These are phyloP conservation scores for Papilio dardanus DNA, from an alignment of 1,140 invertebrate species.

Conservation along the genomic window DNA sequence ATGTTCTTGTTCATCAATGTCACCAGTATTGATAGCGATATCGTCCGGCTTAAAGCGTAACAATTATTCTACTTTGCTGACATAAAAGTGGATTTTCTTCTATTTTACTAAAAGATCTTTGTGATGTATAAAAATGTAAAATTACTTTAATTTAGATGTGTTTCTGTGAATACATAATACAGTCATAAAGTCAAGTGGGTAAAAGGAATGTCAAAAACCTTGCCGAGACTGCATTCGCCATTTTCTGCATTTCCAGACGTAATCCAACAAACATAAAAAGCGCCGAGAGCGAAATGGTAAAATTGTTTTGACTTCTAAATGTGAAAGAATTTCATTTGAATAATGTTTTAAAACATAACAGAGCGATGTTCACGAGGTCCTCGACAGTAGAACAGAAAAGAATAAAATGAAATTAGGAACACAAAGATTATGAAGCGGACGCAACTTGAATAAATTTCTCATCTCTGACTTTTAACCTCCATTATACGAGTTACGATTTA, in stretches of 20 bases:
- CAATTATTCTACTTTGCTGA: not conserved
- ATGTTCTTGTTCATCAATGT: conserved; percentile 17
- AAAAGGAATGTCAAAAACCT: conserved; percentile 12
- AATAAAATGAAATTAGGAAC: conserved; percentile 38
- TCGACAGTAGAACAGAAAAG: conserved; percentile 35
- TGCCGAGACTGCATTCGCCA: not conserved
- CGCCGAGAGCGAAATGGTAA: conserved; percentile 18
- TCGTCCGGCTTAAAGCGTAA: not conserved
- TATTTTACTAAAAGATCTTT: too few relatives aligned
- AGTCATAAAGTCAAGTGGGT: not conserved
- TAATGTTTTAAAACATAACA: conserved; percentile 36
- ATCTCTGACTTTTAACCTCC: conserved; percentile 36
- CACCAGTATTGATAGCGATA: not conserved
- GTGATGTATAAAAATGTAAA: not conserved
- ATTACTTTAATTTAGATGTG: not conserved
- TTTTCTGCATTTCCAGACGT: conserved; percentile 21
- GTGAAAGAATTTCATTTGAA: conserved; percentile 33
- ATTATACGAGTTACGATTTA: conserved; percentile 36
- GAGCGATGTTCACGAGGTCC: conserved; percentile 33
- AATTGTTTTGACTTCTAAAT: conserved; percentile 36
- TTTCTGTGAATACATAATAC: not conserved
- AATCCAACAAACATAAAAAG: conserved; percentile 31
- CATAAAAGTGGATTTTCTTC: not conserved
- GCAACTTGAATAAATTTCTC: conserved; percentile 39
- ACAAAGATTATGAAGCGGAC: conserved; percentile 38